Evolutionary conservation across 1,140 invertebrate species (phyloP).

Genomic region (Hesperophylax magnus): DNA sequence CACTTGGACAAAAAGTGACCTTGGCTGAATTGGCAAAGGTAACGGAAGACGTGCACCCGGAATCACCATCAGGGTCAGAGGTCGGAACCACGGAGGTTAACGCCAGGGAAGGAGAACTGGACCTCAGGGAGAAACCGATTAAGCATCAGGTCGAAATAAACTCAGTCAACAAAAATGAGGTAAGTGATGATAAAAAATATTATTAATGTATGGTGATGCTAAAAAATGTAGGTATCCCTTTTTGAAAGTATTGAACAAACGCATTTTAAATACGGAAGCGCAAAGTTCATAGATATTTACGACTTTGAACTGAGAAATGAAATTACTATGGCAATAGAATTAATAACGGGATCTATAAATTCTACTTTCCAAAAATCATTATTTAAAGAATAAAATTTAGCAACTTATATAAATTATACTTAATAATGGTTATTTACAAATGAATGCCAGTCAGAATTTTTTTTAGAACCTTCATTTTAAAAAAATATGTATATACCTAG

Average conservation of each 20-base stretch:
- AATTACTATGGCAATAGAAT: background rate
- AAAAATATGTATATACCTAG: too few species aligned
- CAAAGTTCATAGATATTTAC: too few species aligned
- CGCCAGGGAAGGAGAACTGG: slow-evolving; percentile 67
- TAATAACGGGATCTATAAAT: too few species aligned
- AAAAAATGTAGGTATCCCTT: too few species aligned
- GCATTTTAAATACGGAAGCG: background rate
- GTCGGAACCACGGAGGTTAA: slow-evolving; percentile 61
- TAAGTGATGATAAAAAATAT: slow-evolving; percentile 53
- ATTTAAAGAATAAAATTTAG: too few species aligned
- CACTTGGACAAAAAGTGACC: slow-evolving; percentile 41
- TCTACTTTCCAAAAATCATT: too few species aligned
- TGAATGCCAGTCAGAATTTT: too few species aligned
- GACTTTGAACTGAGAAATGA: too few species aligned
- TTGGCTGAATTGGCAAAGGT: slow-evolving; percentile 61
- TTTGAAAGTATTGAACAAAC: background rate
- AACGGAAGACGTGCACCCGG: slow-evolving; percentile 58
- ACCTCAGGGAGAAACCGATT: slow-evolving; percentile 67
- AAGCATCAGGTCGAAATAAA: slow-evolving; percentile 69
- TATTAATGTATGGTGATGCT: too few species aligned
- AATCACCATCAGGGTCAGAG: slow-evolving; percentile 62
- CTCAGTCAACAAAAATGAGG: slow-evolving; percentile 70
- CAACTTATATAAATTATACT: too few species aligned
- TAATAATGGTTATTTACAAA: too few species aligned
- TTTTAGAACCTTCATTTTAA: too few species aligned